Evolutionary conservation across 2,888 invertebrate genomes (phyloP), one percentile per base, ranked within the genome.

Genomic region (Dromius quadrimaculatus): DNA sequence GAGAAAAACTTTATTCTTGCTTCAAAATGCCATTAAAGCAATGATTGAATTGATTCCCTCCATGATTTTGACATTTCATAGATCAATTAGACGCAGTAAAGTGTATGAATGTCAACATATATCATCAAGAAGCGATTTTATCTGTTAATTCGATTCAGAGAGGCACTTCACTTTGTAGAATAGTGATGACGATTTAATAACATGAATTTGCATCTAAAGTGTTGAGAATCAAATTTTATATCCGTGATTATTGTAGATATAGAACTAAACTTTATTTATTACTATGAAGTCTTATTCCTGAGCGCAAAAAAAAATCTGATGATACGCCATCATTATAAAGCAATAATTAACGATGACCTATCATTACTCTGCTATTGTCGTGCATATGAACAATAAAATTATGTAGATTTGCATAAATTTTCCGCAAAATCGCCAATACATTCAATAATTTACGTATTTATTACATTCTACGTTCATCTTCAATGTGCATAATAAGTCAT

Each of bases 31-130:
- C 61, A 38, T 11, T 61, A 11, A n/a, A 17, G 2, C 17, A 43
- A 38, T 38, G 23, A 61, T 36, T 41, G 15, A 38, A 36, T 38
- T 36, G 6, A 32, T 43, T 11, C 17, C 3, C 17, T 43, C 13
- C 13, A 17, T 6, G 19, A 1, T 38, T 61, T 41, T 61, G 22
- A 36, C 61, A 61, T 61, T 36, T 61, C 15, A 15, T 2, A 11
- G 13, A 6, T 54, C 28, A 54, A 54, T 54, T 54, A 28, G 28
- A 28, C n/a, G n/a, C n/a, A n/a, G n/a, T n/a, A n/a, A n/a, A n/a
- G 23, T 22, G 20, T 47, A 54, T 54, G 50, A 54, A 54, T 54
- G 50, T 54, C 28, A 54, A 4, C 41, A 15, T 41, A 15, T 41
- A 41, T 41, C 41, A 41, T 41, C 13, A 41, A 41, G 41, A 28